These are phyloP conservation scores for Motacilla tschutschensis DNA, from an alignment of 2,113 vertebrate species.

Conservation along the genomic window DNA sequence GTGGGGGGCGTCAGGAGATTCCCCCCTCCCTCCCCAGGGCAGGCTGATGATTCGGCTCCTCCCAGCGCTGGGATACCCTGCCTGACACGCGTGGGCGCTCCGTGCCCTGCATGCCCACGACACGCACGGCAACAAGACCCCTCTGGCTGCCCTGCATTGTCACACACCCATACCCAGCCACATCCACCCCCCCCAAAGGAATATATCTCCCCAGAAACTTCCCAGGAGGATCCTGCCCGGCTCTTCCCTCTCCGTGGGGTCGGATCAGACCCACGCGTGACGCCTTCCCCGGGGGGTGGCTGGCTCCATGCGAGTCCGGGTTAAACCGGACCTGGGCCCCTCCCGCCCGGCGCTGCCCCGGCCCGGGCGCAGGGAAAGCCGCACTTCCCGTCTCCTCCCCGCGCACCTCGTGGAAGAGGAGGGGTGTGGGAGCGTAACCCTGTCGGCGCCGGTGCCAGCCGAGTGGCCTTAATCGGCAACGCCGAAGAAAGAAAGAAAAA, in stretches of 20 bases:
- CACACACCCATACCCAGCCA: background rate
- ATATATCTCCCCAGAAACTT: background rate
- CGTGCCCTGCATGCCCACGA: background rate
- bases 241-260: background rate
- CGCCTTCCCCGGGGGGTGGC: background rate
- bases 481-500: background rate
- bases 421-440: slow-evolving; percentile 36
- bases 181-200: background rate
- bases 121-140: background rate
- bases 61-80: background rate
- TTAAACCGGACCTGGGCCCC: background rate
- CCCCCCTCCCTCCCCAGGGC: background rate
- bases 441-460: slow-evolving; percentile 13
- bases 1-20: background rate
- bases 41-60: background rate
- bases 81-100: background rate
- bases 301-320: background rate
- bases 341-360: background rate
- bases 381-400: slow-evolving; percentile 39
- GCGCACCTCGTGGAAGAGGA: slow-evolving; percentile 41
- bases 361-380: slow-evolving; percentile 16
- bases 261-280: background rate
- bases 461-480: background rate
- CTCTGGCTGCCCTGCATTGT: background rate
- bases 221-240: background rate